phyloP scores from a whole-genome alignment of 2,888 invertebrate genomes.

The Patella caerulea region DNA sequence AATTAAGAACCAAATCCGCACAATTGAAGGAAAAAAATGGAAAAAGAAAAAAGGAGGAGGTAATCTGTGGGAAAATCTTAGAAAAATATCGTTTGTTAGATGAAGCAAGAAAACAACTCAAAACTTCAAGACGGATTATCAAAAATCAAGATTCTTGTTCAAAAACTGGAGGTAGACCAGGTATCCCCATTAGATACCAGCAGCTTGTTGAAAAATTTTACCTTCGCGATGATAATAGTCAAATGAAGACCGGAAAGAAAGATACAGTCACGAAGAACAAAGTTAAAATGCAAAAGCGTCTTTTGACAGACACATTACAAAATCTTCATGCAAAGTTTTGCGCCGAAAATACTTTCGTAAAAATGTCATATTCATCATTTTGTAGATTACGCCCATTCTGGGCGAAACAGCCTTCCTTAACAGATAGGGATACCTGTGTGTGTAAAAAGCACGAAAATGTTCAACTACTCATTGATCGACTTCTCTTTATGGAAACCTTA shows the following conservation, averaged over 20 bases:
- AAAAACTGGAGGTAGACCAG: no score
- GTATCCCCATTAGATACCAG: no score
- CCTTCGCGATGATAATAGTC: constrained; percentile 35
- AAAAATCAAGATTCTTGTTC: no score
- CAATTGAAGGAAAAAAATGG: no score
- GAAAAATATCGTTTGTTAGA: no score
- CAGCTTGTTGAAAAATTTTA: background rate
- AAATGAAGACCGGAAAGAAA: constrained; percentile 38
- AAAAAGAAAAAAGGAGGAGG: no score
- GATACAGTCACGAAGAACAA: constrained; percentile 29
- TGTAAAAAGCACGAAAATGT: constrained; percentile 39
- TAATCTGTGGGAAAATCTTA: no score
- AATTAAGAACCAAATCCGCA: no score
- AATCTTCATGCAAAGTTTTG: constrained; percentile 33
- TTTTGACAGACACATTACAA: no score
- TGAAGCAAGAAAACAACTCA: no score
- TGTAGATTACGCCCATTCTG: constrained; percentile 41
- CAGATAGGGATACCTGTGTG: constrained; percentile 40
- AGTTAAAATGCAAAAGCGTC: constrained; percentile 15
- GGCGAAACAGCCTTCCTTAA: constrained; percentile 28
- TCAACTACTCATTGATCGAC: constrained; percentile 26
- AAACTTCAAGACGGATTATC: no score
- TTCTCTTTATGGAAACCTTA: constrained; percentile 13
- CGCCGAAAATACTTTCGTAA: constrained; percentile 15
- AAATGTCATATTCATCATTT: constrained; percentile 42